These are phyloP conservation scores for Athalia circularis DNA, from an alignment of 2,888 invertebrate genomes.

Conservation along the genomic window DNA sequence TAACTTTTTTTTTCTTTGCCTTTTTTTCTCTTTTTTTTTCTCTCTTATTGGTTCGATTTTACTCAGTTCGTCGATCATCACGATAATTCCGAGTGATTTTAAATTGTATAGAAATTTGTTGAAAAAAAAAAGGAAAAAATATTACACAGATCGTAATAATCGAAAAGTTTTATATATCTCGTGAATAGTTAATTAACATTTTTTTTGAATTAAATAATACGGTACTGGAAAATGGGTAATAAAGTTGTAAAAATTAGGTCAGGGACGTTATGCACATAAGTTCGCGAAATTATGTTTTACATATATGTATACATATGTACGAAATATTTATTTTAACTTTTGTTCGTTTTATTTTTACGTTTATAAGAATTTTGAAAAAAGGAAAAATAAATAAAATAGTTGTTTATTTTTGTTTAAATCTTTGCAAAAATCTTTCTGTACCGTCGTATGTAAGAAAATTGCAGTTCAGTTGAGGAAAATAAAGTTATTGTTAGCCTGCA, in stretches of 20 bases:
- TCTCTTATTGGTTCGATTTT: background rate
- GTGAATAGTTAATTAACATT: constrained; percentile 27
- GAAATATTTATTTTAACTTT: too few species aligned
- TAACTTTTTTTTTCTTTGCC: background rate
- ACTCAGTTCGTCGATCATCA: too few species aligned
- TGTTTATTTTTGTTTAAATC: too few species aligned
- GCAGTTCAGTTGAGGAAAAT: too few species aligned
- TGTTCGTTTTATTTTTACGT: too few species aligned
- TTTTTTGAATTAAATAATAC: constrained; percentile 10
- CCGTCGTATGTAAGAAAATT: too few species aligned
- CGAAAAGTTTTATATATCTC: constrained; percentile 34
- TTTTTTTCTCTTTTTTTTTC: background rate
- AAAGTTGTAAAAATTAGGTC: constrained; percentile 24
- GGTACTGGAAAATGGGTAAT: background rate
- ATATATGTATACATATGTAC: constrained; percentile 2
- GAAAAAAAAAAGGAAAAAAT: background rate
- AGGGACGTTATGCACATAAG: constrained; percentile 9
- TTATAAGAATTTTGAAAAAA: too few species aligned
- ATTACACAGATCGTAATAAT: background rate
- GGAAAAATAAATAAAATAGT: too few species aligned
- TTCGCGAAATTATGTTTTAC: constrained; percentile 7
- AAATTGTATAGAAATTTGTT: background rate
- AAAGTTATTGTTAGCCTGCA: too few species aligned
- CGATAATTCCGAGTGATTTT: background rate
- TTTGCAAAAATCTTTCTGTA: too few species aligned